Evolutionary conservation across 2,888 invertebrate genomes (phyloP).

Genomic region (Amblyjoppa proteus): DNA sequence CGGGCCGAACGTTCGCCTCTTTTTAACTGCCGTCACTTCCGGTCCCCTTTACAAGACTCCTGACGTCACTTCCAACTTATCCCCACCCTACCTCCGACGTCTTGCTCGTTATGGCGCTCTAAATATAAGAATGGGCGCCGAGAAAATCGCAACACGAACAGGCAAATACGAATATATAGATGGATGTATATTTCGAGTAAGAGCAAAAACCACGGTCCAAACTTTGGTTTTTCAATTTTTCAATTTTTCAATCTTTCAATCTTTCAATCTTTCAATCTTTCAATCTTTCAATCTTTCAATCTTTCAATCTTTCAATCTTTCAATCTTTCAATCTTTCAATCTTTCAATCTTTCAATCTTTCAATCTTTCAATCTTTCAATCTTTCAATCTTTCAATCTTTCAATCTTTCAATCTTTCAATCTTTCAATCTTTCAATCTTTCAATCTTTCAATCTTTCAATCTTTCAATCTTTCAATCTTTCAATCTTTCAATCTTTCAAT

Average conservation of each 20-base stretch:
- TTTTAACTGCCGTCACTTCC: slow-evolving; percentile 78
- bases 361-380: no score
- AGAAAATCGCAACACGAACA: slow-evolving; percentile 16
- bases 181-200: not conserved
- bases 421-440: no score
- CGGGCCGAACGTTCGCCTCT: slow-evolving; percentile 56
- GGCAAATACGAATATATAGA: slow-evolving; percentile 2
- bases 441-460: no score
- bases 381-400: no score
- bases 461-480: no score
- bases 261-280: no score
- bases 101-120: slow-evolving; percentile 29
- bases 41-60: slow-evolving; percentile 67
- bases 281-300: no score
- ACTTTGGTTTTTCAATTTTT: not conserved
- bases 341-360: not conserved
- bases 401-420: no score
- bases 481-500: no score
- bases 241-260: no score
- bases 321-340: no score
- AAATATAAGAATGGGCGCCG: slow-evolving; percentile 36
- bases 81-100: not conserved
- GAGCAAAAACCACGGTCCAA: not conserved
- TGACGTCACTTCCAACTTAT: slow-evolving; percentile 72
- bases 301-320: no score